A percentile compares a stretch with the other conserved stretches of the same genome.
Conservation (phyloP, 2,888 invertebrate genomes). For the Drosophila austrosaltans region DNA sequence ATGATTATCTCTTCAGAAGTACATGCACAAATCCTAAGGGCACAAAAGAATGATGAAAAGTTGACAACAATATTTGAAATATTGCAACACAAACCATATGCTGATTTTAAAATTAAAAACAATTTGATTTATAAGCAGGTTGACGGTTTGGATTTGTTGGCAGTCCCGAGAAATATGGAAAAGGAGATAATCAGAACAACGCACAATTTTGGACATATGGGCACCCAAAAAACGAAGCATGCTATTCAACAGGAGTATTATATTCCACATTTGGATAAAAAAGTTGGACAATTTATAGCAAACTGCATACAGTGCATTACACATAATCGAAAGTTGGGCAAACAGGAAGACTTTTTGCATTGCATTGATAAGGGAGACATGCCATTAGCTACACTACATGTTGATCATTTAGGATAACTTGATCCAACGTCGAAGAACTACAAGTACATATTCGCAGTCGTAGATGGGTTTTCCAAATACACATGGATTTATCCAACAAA, state of each 20-base stretch:
- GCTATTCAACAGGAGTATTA: not conserved
- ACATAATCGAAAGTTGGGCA: not conserved
- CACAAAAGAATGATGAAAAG: conserved; percentile 22
- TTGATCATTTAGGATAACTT: conserved; percentile 2
- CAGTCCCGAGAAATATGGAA: conserved; percentile 39
- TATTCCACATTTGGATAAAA: not conserved
- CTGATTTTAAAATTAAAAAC: conserved; percentile 6
- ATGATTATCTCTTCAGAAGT: conserved; percentile 23
- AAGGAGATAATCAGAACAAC: conserved; percentile 34
- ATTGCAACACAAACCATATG: conserved; percentile 11
- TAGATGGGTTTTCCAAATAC: too few relatives aligned
- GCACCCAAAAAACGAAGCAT: not conserved
- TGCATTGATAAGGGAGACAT: not conserved
- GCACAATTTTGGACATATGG: conserved; percentile 37
- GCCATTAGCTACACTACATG: conserved; percentile 4
- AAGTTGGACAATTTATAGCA: not conserved
- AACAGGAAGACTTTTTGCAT: not conserved
- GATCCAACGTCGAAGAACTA: not conserved
- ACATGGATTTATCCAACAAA: too few relatives aligned
- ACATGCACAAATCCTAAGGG: too few relatives aligned
- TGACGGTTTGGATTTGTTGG: conserved; percentile 29
- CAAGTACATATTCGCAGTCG: too few relatives aligned
- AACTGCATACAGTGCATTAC: not conserved
- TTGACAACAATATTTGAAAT: conserved; percentile 29
- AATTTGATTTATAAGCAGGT: conserved; percentile 31